Evolutionary conservation across 37 sponge, comb jelly and placozoan species (phyloP), one percentile per base, ranked within the genome.

Genomic region (Cladorhizidae sp.): DNA sequence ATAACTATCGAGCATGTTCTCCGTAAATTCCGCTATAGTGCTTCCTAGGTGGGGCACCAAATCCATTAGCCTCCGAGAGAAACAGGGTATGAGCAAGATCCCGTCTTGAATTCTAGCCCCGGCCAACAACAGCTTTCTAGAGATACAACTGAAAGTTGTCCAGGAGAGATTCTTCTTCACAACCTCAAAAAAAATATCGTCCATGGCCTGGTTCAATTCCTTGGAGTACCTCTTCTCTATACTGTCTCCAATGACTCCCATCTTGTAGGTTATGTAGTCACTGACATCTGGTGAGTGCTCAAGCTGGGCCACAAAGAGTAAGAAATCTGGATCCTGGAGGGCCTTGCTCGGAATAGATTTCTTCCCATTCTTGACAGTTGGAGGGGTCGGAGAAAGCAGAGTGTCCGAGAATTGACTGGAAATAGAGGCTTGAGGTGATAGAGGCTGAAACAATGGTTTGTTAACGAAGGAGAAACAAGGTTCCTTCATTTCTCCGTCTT

Each of bases 1-100:
- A 40, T 82, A 71, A 15, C 82, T 77, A 33, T 87, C 92, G 23
- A 82, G 43, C 32, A 82, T 38, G 35, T 61, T 15, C 42, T 81
- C 42, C 0, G 81, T 81, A 43, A 40, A 81, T 14, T 57, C 14
- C 1, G 28, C 55, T 3, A 81, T 72, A 20, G 56, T 56, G 38
- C 56, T 49, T 1, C 72, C 40, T 62, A 81, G 36, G 9, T 71
- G 38, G 3, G 81, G 81, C 58, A 81, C 57, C 9, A n/a, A 36
- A 73, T 59, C 73, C 55, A 45, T 50, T 67, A 74, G 77, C 75
- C 64, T 62, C 38, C 64, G 52, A 14, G 75, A 71, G 39, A 79
- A 72, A 29, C 43, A 55, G 6, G 81, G 72, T 0, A 81, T 55
- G 43, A 81, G 70, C 12, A 81, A 59, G 2, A 81, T 36, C 29